Evolutionary conservation across 2,113 vertebrate species (phyloP), one percentile per base, ranked within the genome.

Genomic region (Dolichotis patagonum): DNA sequence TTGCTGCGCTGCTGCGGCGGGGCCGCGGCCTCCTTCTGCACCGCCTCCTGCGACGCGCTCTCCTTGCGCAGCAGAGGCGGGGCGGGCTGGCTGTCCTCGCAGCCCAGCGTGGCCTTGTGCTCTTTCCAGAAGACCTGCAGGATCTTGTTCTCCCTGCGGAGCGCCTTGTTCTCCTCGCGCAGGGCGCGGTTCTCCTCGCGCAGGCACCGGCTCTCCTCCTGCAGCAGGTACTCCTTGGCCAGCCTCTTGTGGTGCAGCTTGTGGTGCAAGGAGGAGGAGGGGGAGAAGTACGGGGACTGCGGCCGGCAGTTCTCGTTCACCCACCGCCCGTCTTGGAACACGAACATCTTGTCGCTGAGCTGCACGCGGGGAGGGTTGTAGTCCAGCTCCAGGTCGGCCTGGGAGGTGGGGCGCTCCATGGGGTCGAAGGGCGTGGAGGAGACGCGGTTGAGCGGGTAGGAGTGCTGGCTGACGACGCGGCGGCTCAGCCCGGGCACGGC

Each of bases 141-240:
- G 28, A 98, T 87, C 46, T 97, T 98, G 85, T 98, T 99, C 98
- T 99, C 98, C 85, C 98, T 94, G 90, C 96, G 96, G 11, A 98
- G 98, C 62, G 93, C 86, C 60, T 92, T 96, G 91, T 82, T 98
- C 91, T 98, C 97, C 0, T 97, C 78, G 2, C 78, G 71, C 16
- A 99, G 98, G 4, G 88, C 54, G 8, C 91, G 71, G 90, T 98
- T 99, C 97, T 98, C 98, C 28, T 98, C 95, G 30, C 98, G 94
- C 65, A 98, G 97, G 0, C 82, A 83, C 96, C 95, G 97, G 82
- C 98, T 98, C 97, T 98, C 98, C 58, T 98, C 98, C 97, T 97
- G 98, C 83, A 98, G 89, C 84, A 95, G 94, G 96, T 94, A 96
- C 20, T 98, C 98, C 5, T 90, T 96, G 69, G 97, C 91, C 56